Evolutionary conservation across 1,140 invertebrate species (phyloP).

Genomic region (Drosophila carrolli): DNA sequence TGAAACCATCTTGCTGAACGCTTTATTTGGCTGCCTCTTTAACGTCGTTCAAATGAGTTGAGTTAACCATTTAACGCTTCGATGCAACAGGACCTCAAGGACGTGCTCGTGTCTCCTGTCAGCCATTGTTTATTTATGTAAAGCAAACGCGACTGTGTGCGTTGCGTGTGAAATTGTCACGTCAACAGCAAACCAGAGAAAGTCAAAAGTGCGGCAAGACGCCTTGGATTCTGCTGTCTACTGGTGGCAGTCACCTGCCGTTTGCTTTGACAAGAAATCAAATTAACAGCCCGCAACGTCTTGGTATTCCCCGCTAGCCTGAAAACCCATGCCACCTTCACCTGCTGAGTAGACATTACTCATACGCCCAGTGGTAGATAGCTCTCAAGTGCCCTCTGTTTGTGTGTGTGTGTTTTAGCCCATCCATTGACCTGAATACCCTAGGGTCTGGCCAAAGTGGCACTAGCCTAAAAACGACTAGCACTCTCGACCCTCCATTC

Average conservation of each 20-base stretch:
- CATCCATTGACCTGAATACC: constrained; percentile 60
- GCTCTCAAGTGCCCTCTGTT: constrained; percentile 33
- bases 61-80: constrained; percentile 64
- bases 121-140: constrained; percentile 69
- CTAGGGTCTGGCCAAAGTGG: constrained; percentile 52
- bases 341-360: constrained; percentile 38
- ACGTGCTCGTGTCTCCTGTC: constrained; percentile 46
- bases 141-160: constrained; percentile 43
- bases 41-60: constrained; percentile 32
- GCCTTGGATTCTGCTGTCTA: constrained; percentile 39
- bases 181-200: constrained; percentile 60
- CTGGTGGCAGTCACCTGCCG: constrained; percentile 30
- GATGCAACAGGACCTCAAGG: constrained; percentile 45
- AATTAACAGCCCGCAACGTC: constrained; percentile 72
- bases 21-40: constrained; percentile 24
- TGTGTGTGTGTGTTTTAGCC: constrained; percentile 8
- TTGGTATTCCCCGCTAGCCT: constrained; percentile 14
- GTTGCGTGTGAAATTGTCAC: constrained; percentile 77
- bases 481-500: constrained; percentile 39
- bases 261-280: constrained; percentile 74
- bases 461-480: constrained; percentile 61
- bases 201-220: constrained; percentile 65
- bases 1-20: constrained; percentile 25
- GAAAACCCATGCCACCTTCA: background rate
- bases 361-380: constrained; percentile 53